Conservation (phyloP, 2,888 invertebrate genomes). For the Luffia ferchaultella region DNA sequence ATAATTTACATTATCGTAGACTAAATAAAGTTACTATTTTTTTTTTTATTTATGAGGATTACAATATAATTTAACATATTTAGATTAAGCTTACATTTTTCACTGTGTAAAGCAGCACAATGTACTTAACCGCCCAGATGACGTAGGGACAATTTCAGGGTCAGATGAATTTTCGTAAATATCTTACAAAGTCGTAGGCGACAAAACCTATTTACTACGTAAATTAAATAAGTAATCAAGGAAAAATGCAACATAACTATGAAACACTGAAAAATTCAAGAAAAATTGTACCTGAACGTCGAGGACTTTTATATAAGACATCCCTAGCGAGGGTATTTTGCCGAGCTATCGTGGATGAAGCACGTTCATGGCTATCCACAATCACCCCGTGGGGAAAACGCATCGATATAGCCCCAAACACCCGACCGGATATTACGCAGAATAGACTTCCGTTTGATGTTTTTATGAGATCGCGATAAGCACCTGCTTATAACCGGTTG, state of each 20-base stretch:
- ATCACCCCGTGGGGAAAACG: background rate
- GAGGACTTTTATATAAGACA: background rate
- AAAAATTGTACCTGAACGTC: background rate
- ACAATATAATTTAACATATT: too few relatives aligned
- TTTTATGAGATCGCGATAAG: background rate
- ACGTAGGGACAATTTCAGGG: background rate
- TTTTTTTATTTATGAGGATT: too few relatives aligned
- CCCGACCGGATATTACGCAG: background rate
- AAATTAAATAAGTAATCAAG: background rate
- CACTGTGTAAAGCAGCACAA: too few relatives aligned
- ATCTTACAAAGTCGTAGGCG: background rate
- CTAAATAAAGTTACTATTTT: too few relatives aligned
- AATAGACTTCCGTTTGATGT: background rate
- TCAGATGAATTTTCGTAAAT: background rate
- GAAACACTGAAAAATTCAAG: background rate
- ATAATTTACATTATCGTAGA: too few relatives aligned
- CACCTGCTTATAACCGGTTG: too few relatives aligned
- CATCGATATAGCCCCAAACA: background rate
- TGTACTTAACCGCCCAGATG: too few relatives aligned
- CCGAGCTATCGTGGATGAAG: background rate
- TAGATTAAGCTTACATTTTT: too few relatives aligned
- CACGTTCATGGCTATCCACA: background rate
- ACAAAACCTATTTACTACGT: background rate
- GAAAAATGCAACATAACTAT: background rate
- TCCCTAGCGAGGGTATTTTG: background rate